phyloP scores from a whole-genome alignment of 2,797 vertebrate genomes.

The Chrosomus eos region DNA sequence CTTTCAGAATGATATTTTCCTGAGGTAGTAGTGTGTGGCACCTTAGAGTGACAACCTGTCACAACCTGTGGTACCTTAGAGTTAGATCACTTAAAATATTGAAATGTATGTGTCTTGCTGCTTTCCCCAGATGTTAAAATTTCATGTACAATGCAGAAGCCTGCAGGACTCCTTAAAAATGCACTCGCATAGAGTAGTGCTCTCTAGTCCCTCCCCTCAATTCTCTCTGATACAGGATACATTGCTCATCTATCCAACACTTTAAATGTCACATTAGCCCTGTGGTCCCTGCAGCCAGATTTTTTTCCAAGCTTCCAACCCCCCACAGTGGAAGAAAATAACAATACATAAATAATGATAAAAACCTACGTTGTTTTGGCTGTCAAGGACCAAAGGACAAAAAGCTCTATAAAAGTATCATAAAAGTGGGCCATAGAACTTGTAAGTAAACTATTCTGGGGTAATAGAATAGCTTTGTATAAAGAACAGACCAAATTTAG shows the following conservation, averaged over 20 bases:
- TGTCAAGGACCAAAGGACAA: neutral
- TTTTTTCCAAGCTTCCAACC: neutral
- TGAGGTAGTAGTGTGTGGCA: neutral
- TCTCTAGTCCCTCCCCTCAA: conserved; percentile 29
- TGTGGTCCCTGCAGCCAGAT: conserved; percentile 22
- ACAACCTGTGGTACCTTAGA: neutral
- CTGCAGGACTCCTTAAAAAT: neutral
- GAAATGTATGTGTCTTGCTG: conserved; percentile 3
- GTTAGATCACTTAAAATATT: conserved; percentile 19
- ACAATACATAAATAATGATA: conserved; percentile 22
- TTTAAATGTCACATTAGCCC: conserved; percentile 60
- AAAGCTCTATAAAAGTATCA: neutral
- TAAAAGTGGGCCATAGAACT: neutral
- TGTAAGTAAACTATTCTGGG: neutral
- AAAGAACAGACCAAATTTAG: neutral
- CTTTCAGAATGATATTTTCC: neutral
- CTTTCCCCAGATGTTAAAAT: conserved; percentile 11
- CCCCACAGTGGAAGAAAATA: neutral
- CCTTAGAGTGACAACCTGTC: too few species aligned
- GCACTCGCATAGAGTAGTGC: conserved; percentile 9
- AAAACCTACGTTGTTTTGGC: neutral
- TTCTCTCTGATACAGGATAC: conserved; percentile 59
- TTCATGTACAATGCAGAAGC: conserved; percentile 10
- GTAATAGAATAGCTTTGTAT: neutral
- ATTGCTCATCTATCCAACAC: conserved; percentile 56